These are phyloP conservation scores for Nerophis ophidion DNA, from an alignment of 2,113 vertebrate genomes.

Conservation along the genomic window DNA sequence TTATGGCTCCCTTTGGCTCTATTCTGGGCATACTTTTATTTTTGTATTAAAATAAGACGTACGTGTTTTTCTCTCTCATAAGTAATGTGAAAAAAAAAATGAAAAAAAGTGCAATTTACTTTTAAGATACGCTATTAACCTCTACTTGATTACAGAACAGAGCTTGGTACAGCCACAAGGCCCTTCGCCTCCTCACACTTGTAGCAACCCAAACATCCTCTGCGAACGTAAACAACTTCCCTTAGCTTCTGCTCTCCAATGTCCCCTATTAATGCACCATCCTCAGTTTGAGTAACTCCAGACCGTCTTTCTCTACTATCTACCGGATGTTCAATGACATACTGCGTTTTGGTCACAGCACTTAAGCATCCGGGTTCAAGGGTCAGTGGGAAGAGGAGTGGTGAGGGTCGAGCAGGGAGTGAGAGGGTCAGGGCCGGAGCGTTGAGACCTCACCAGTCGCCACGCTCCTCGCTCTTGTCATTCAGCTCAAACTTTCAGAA, in stretches of 20 bases:
- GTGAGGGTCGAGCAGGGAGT: constrained; percentile 46
- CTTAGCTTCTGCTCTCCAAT: constrained; percentile 39
- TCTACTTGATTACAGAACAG: constrained; percentile 50
- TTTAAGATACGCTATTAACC: constrained; percentile 54
- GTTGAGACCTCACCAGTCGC: constrained; percentile 38
- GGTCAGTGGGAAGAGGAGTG: constrained; percentile 51
- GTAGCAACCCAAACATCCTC: constrained; percentile 64
- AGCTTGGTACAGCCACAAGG: constrained; percentile 18
- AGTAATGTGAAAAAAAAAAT: too few species aligned
- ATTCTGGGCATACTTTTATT: too few species aligned
- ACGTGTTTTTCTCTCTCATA: too few species aligned
- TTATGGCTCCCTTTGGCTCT: too few species aligned
- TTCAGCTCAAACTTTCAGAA: constrained; percentile 36
- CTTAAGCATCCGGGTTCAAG: constrained; percentile 51
- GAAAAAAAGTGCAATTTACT: background rate
- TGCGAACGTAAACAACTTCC: constrained; percentile 56
- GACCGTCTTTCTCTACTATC: constrained; percentile 36
- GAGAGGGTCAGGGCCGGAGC: constrained; percentile 49
- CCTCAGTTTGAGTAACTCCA: constrained; percentile 47
- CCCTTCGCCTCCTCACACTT: constrained; percentile 31
- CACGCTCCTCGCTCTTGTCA: constrained; percentile 41
- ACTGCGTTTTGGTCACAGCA: constrained; percentile 32
- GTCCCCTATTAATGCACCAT: constrained; percentile 29
- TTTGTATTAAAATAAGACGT: too few species aligned
- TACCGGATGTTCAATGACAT: constrained; percentile 58